phyloP scores from a whole-genome alignment of 2,113 vertebrate species.

The Pomatostomus ruficeps region DNA sequence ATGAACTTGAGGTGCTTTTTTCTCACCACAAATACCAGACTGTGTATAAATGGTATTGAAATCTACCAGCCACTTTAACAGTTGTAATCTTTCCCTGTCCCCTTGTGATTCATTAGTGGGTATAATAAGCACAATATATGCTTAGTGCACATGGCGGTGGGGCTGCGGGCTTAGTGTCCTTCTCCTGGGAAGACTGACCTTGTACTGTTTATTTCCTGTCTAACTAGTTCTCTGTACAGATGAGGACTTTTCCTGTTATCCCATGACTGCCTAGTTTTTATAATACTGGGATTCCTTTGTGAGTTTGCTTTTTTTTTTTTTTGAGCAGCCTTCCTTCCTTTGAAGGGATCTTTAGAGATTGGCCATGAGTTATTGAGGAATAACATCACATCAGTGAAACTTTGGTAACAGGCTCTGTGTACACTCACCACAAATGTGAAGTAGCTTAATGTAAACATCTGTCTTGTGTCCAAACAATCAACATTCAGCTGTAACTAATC shows the following conservation, averaged over 20 bases:
- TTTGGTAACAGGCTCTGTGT: not conserved
- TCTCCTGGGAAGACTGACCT: not conserved
- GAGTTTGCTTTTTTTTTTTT: not conserved
- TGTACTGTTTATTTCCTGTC: not conserved
- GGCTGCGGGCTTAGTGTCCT: not conserved
- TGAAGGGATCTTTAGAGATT: not conserved
- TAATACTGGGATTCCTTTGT: not conserved
- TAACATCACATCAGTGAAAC: not conserved
- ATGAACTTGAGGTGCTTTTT: not conserved
- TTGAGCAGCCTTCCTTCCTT: not conserved
- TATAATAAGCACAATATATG: not conserved
- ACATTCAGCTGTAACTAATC: not conserved
- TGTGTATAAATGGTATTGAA: not conserved
- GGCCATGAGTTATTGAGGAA: not conserved
- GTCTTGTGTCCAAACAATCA: not conserved
- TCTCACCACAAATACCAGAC: not conserved
- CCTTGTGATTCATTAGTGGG: not conserved
- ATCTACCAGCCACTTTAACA: not conserved
- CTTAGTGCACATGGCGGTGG: not conserved
- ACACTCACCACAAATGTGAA: not conserved
- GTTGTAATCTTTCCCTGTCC: not conserved
- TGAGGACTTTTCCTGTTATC: not conserved
- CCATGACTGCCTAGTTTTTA: not conserved
- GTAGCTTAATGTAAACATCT: not conserved
- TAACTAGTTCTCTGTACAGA: not conserved